phyloP scores from a whole-genome alignment of 2,797 vertebrate species.

The Iguana delicatissima region DNA sequence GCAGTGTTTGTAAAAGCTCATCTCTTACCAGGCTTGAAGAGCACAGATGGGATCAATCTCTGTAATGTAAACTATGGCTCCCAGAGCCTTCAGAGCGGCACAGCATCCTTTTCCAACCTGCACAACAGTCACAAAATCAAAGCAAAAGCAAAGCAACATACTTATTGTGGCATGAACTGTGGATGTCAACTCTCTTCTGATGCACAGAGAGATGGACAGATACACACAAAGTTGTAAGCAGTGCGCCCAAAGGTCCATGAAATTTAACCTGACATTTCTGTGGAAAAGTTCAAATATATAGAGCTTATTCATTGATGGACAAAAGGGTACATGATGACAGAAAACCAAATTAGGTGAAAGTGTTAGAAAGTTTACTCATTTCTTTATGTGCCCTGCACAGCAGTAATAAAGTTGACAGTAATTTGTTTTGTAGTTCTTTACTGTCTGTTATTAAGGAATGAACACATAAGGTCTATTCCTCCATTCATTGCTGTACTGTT shows the following conservation, averaged over 20 bases:
- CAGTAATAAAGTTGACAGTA: neutral
- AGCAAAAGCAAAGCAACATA: neutral
- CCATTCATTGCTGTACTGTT: neutral
- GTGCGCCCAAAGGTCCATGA: neutral
- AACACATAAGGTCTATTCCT: neutral
- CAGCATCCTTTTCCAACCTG: slow-evolving; percentile 99
- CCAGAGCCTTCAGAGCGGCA: slow-evolving; percentile 95
- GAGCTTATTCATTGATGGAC: neutral
- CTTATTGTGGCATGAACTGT: neutral
- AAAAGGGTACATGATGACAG: neutral
- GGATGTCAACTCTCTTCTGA: neutral
- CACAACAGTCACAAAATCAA: rapidly evolving
- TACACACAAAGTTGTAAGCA: neutral
- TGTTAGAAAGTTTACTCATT: neutral
- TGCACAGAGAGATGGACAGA: neutral
- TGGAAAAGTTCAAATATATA: neutral
- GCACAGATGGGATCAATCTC: slow-evolving; percentile 99
- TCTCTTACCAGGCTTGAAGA: slow-evolving; percentile 94
- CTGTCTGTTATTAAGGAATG: neutral
- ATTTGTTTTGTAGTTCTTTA: neutral
- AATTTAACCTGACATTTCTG: neutral
- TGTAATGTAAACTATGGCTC: slow-evolving; percentile 95
- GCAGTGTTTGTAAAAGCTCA: neutral
- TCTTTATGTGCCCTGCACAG: neutral
- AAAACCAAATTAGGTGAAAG: neutral